Evolutionary conservation across 2,797 vertebrate species (phyloP), one percentile per base, ranked within the genome.

Genomic region (Yasuhikotakia modesta): DNA sequence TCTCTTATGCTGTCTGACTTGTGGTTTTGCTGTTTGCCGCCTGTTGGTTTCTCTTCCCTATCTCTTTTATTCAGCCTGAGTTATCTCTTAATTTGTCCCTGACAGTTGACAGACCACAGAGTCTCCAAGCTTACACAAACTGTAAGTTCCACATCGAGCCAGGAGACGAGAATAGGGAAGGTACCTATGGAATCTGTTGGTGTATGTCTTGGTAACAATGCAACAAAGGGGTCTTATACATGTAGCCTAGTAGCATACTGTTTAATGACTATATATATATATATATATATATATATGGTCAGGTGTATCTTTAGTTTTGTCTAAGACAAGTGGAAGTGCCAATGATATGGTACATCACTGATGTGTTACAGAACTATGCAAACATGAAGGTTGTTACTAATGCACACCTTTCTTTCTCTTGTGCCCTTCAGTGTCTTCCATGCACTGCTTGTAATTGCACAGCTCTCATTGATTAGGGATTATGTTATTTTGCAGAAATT

Each of bases 41-140:
- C 67, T 48, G 76, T 43, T 63, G n/a, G 76, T 21, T 65, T 55
- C 11, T 57, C 50, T 81, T 64, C 55, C 5, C 24, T 74, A 50
- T 67, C 68, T 78, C 58, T 73, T 75, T 61, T 27, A 63, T 81
- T 79, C 81, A 79, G 79, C 71, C 77, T 79, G 76, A 73, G 73
- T 79, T 83, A 80, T 81, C 63, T 83, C 82, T 79, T 85, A 80
- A 79, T 84, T 70, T 80, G 78, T 82, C 82, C 64, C 39, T 85
- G 84, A 82, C 88, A 77, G 89, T 91, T 91, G 90, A 91, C 88
- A 81, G 90, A 82, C 80, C 6, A 53, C 72, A 82, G 80, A 64
- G 50, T 81, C 76, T 85, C 65, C 88, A 78, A 68, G 60, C 81
- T 85, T 84, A 65, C 70, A 45, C 79, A 78, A 79, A 76, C 71